Base-by-base conservation (phyloP, 2,888 invertebrate species). In the Drosophila heteroneura region DNA sequence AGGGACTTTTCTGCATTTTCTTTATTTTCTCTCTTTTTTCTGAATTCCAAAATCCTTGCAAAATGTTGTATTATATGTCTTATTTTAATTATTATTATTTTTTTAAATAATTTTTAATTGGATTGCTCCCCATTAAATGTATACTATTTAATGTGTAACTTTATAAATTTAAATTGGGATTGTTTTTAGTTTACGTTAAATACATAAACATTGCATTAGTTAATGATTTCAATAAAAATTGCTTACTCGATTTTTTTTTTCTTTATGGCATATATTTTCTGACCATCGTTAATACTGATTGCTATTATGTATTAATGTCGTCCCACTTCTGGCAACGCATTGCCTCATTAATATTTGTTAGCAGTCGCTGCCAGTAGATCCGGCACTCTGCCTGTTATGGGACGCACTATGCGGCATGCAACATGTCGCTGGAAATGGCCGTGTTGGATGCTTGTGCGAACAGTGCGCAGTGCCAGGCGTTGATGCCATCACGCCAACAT, bases 281-380 rank as follows among this genome's bases (percentile, higher is more conserved):
- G 26, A 28, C 12, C 12, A 56, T 54, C 9, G 22, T n/a, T n/a
- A 14, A n/a, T 28, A 39, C 9, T 16, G 19, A 57, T 39, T 57
- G 39, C 39, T 5, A 57, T n/a, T 28, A 28, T 57, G 37, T 9
- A 47, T 47, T 26, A 26, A 47, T 26, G 9, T 47, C 16, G 47
- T 4, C 47, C 5, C 26, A 16, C 22, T 47, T 26, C 47, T 16
- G 47, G 22, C 47, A 37, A 10, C 28, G 82, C 84, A 84, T 76
- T 86, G 78, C 85, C 91, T 92, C 90, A 91, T 92, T 92, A 92
- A 92, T 91, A 91, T 91, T 85, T 82, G 83, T 76, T 79, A 76
- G 70, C n/a, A 70, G 76, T 80, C 75, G 74, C 78, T 66, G 70
- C 28, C 53, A 56, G 58, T 52, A 14, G 63, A 57, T 64, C 61